phyloP scores from a whole-genome alignment of 2,113 vertebrate genomes.

The Trogon surrucura region DNA sequence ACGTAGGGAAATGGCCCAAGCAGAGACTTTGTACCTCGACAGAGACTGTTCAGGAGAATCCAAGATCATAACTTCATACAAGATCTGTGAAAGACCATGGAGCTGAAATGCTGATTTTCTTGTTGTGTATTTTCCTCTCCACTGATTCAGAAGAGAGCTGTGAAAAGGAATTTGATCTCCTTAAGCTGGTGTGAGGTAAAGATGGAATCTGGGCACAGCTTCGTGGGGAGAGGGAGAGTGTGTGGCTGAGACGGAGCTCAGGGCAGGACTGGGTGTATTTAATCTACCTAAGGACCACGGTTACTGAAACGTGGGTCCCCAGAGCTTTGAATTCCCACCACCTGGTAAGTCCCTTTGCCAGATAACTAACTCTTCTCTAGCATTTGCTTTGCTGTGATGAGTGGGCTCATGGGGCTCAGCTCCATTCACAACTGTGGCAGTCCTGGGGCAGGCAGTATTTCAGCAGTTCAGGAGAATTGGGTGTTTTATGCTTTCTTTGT shows the following conservation, averaged over 20 bases:
- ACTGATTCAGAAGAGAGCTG: background rate
- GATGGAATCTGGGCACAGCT: background rate
- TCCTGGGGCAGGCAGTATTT: background rate
- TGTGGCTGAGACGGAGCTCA: background rate
- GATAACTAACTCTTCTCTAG: background rate
- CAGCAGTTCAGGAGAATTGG: background rate
- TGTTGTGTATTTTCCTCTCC: background rate
- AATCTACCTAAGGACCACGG: background rate
- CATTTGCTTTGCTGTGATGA: background rate
- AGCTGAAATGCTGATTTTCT: background rate
- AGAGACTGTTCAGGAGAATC: background rate
- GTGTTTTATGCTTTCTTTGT: background rate
- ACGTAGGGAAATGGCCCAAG: background rate
- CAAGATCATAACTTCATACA: accelerated
- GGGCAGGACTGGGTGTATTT: background rate
- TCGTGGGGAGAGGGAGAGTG: background rate
- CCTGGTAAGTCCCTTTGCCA: background rate
- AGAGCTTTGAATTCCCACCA: background rate
- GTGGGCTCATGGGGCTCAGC: background rate
- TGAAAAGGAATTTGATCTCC: conserved; percentile 19
- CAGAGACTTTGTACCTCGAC: background rate
- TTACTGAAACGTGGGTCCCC: background rate
- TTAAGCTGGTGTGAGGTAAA: background rate
- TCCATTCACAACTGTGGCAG: background rate
- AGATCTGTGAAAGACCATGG: accelerated